Base-by-base conservation (phyloP, 1,140 invertebrate genomes). In the Drosophila bifasciata region DNA sequence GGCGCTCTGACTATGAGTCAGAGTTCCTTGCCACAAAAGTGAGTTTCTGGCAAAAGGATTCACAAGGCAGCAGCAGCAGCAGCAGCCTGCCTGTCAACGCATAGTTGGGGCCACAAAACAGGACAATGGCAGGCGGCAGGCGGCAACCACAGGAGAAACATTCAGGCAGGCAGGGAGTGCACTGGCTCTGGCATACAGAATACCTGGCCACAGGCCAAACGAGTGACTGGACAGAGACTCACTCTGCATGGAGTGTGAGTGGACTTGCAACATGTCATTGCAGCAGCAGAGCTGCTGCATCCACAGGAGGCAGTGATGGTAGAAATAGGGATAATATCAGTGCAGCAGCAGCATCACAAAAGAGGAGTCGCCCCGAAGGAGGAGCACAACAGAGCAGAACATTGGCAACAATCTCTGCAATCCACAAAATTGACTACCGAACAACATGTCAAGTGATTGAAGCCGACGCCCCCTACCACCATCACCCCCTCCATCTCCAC, bases 401-500 rank as follows among this genome's bases (percentile, higher is more conserved):
- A 46, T 50, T 8, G 46, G 50, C 19, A 15, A 36, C 49, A 69
- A 51, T 67, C 39, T 48, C 46, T 16, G 61, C 46, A 67, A 56
- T 69, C 66, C 66, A 48, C 66, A 69, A 69, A 36, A 69, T 69
- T 69, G 66, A 69, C 62, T 69, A 36, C 66, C 46, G 63, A 69
- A 69, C 66, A 69, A 69, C 66, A 69, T 69, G 66, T 56, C 63
- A 69, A 69, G 66, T 69, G 66, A 69, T 69, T 69, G 64, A 68
- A 68, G 50, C 32, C 32, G 32, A 36, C 4, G 32, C 32, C 32
- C 5, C 23, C 23, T 21, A 1, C 1, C 19, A 19, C 19, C 19
- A n/a, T n/a, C 19, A 21, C 23, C 23, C 16, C 41, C 39, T 46
- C 19, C 43, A 55, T 41, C 21, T 17, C 17, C 28, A n/a, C n/a